A percentile compares a stretch with the other conserved stretches of the same genome.
Conservation (phyloP, 2,113 vertebrate species). For the Castor canadensis region DNA sequence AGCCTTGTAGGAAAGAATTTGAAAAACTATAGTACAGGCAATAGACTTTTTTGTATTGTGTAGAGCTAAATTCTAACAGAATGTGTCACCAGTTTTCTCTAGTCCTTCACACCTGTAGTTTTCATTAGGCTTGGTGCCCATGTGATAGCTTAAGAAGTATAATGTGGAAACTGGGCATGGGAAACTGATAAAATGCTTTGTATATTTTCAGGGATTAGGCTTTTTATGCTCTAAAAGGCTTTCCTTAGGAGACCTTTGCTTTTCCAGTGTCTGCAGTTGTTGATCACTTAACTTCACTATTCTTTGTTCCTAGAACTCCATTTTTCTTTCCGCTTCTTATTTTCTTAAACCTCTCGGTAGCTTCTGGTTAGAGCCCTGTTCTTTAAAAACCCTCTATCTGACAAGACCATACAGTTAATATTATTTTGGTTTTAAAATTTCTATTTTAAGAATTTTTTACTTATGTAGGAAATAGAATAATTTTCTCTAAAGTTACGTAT, state of each 20-base stretch:
- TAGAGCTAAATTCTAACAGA: background rate
- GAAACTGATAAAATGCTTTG: background rate
- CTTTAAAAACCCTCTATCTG: background rate
- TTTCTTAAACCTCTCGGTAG: background rate
- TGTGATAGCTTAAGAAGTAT: background rate
- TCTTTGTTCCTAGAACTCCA: background rate
- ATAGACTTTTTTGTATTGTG: background rate
- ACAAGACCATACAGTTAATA: background rate
- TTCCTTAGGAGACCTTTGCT: background rate
- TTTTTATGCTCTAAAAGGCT: background rate
- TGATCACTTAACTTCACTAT: background rate
- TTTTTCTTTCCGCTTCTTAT: background rate
- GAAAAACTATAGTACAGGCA: background rate
- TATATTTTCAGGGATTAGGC: background rate
- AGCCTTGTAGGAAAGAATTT: background rate
- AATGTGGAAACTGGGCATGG: background rate
- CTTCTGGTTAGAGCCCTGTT: background rate
- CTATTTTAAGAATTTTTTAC: background rate
- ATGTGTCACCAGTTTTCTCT: background rate
- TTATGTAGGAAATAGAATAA: background rate
- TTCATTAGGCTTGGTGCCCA: background rate
- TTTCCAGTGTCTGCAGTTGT: background rate
- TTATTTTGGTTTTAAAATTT: background rate
- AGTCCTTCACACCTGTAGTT: background rate
- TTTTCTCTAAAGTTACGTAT: background rate